phyloP scores from a whole-genome alignment of 2,888 invertebrate species.

The Dioctria rufipes region DNA sequence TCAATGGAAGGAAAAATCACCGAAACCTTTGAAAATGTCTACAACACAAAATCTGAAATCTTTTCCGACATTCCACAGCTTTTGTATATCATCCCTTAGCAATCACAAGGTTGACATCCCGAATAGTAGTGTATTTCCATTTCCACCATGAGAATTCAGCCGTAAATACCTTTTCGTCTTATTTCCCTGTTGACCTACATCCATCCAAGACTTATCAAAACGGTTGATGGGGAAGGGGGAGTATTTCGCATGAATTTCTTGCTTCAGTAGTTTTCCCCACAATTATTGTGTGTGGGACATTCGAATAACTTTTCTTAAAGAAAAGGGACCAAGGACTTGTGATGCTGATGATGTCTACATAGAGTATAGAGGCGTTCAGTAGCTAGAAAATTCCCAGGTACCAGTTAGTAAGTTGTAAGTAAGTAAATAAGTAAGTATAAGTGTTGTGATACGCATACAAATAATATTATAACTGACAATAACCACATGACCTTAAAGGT shows the following conservation, averaged over 20 bases:
- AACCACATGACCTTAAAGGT: constrained; percentile 5
- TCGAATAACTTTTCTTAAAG: not conserved
- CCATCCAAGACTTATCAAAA: constrained; percentile 33
- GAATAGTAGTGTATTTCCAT: not conserved
- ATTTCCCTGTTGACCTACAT: constrained; percentile 48
- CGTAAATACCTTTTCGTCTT: constrained; percentile 43
- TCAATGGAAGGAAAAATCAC: constrained; percentile 38
- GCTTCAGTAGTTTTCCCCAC: constrained; percentile 24
- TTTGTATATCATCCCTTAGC: not conserved
- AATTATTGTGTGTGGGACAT: not conserved
- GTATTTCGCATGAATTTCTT: constrained; percentile 22
- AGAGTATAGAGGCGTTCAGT: not conserved
- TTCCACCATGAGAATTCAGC: constrained; percentile 1
- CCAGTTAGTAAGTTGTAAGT: not conserved
- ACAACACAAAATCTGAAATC: constrained; percentile 4
- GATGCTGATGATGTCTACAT: not conserved
- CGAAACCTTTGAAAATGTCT: constrained; percentile 3
- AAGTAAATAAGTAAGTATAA: not conserved
- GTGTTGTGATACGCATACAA: constrained; percentile 33
- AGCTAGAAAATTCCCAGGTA: constrained; percentile 16
- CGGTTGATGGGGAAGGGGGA: not conserved
- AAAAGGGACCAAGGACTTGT: not conserved
- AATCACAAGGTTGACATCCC: constrained; percentile 28
- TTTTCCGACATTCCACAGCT: constrained; percentile 23
- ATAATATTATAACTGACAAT: not conserved